These are phyloP conservation scores for Trachemys scripta DNA, from an alignment of 2,113 vertebrate species.

Conservation along the genomic window DNA sequence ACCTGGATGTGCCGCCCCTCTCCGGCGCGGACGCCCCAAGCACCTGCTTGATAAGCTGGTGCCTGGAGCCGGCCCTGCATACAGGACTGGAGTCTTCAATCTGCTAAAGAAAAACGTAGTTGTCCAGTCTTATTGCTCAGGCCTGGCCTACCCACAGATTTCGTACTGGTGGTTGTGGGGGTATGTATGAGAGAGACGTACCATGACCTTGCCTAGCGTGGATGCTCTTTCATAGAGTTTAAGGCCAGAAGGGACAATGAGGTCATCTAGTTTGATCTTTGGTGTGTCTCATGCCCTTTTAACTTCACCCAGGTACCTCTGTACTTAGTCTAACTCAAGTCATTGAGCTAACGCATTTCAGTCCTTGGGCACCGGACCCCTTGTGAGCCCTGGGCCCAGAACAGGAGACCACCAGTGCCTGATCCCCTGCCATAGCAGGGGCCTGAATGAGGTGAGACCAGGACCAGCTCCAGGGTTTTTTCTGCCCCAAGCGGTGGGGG, in stretches of 20 bases:
- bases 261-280: background rate
- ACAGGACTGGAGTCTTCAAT: background rate
- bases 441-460: too few species aligned
- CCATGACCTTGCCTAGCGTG: background rate
- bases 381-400: background rate
- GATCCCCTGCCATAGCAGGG: too few species aligned
- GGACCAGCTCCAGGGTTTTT: too few species aligned
- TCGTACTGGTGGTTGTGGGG: background rate
- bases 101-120: background rate
- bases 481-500: too few species aligned
- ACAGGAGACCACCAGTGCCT: too few species aligned
- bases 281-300: background rate
- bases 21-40: too few species aligned
- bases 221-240: background rate
- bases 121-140: background rate
- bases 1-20: too few species aligned
- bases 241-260: background rate
- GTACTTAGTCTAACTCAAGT: background rate
- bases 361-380: too few species aligned
- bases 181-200: background rate
- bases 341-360: too few species aligned
- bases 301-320: background rate
- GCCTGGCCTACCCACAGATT: background rate
- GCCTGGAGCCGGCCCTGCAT: too few species aligned
- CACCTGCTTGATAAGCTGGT: too few species aligned